Evolutionary conservation across 2,797 vertebrate species (phyloP).

Genomic region (Cirrhinus molitorella): DNA sequence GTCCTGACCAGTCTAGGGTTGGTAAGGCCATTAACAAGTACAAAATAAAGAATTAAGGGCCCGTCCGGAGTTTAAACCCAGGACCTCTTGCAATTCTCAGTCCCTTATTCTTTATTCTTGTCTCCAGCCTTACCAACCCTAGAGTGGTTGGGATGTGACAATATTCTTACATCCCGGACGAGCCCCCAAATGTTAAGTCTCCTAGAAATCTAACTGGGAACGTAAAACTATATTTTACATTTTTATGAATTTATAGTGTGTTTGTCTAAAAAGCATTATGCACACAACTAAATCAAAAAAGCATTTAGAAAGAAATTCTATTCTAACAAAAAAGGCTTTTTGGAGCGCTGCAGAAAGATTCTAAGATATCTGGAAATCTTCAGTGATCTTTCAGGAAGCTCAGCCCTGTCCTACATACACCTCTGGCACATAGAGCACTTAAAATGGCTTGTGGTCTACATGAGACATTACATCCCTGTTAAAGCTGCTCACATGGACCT

Average conservation of each 20-base stretch:
- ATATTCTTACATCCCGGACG: too few species aligned
- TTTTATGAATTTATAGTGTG: not conserved
- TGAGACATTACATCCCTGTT: slow-evolving; percentile 53
- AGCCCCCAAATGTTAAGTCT: too few species aligned
- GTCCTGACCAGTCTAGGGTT: too few species aligned
- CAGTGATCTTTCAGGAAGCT: slow-evolving; percentile 34
- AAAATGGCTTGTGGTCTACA: slow-evolving; percentile 54
- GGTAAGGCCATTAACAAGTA: too few species aligned
- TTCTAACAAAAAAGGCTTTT: slow-evolving; percentile 38
- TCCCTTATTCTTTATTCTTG: too few species aligned
- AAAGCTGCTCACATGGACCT: slow-evolving; percentile 47
- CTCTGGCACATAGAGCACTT: slow-evolving; percentile 47
- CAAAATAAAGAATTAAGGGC: too few species aligned
- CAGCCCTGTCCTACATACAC: slow-evolving; percentile 46
- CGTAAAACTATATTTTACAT: not conserved
- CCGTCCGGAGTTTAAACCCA: too few species aligned
- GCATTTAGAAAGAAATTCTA: slow-evolving; percentile 21
- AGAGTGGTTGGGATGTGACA: too few species aligned
- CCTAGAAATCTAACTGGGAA: too few species aligned
- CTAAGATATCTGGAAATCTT: slow-evolving; percentile 34
- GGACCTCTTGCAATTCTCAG: too few species aligned
- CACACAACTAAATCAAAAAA: not conserved
- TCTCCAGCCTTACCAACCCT: too few species aligned
- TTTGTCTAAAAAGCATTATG: slow-evolving; percentile 10
- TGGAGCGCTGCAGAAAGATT: slow-evolving; percentile 5